Base-by-base conservation (phyloP, 2,113 vertebrate genomes). In the Lagenorhynchus albirostris region DNA sequence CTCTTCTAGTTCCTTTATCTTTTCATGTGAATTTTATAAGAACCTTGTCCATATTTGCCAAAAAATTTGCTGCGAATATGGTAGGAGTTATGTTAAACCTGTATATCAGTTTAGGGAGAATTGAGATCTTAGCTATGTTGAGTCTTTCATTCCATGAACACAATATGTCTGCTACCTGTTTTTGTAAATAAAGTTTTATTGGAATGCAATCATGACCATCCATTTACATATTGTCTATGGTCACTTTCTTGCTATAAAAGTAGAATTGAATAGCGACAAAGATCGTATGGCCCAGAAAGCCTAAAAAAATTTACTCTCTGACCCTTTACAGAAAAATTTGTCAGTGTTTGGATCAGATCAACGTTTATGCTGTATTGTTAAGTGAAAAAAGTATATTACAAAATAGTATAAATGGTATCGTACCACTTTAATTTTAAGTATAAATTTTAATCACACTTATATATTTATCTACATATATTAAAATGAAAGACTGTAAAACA, bases 341-440 rank as follows among this genome's bases (percentile, higher is more conserved):
- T 65, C n/a, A 89, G 20, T 25, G 29, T 68, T 50, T 94, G 26
- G 18, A 44, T 89, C 50, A 79, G 50, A 47, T 92, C 79, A 85
- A 71, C 86, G 47, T 63, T 80, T 29, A 58, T 50, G 8, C 3
- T 88, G n/a, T 33, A 47, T 60, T 83, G 6, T 84, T 67, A 84
- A 76, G 38, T 47, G 29, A 41, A 68, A 90, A 47, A n/a, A 50
- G 25, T 33, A 23, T 85, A 23, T 87, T 86, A 71, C 2, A 90
- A 83, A 62, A 74, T 12, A 84, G 26, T n/a, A 53, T 77, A 63
- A 76, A 68, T 58, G 6, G 18, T 60, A 53, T 62, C 25, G 23
- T 74, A 47, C 5, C 12, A 55, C 83, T 81, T 95, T 80, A 92
- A 89, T 58, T 96, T 95, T 91, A 89, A 95, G 89, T 25, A 47